Evolutionary conservation across 2,113 vertebrate species (phyloP).

Genomic region (Bubalus kerabau): DNA sequence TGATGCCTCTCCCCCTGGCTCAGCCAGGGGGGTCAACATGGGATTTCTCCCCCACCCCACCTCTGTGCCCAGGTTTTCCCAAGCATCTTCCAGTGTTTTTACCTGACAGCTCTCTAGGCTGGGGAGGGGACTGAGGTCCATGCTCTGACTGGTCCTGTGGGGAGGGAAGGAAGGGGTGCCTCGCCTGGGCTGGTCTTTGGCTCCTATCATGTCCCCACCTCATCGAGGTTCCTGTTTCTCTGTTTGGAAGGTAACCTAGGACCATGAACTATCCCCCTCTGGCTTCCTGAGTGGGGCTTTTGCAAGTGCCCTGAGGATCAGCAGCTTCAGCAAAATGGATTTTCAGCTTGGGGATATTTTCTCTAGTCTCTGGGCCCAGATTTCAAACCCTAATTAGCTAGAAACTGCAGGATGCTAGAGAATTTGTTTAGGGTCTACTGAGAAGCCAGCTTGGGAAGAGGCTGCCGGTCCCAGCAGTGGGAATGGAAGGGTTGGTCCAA

Average conservation of each 20-base stretch:
- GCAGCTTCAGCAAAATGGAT: not conserved
- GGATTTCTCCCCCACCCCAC: not conserved
- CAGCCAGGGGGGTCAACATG: not conserved
- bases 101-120: not conserved
- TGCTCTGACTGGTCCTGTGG: not conserved
- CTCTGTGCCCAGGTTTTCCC: not conserved
- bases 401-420: not conserved
- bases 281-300: not conserved
- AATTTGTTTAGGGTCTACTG: not conserved
- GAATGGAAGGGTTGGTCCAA: not conserved
- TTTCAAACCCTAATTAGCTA: not conserved
- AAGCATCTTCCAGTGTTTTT: not conserved
- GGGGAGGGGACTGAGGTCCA: not conserved
- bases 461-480: not conserved
- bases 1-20: not conserved
- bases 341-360: not conserved
- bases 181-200: not conserved
- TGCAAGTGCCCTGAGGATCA: not conserved
- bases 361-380: not conserved
- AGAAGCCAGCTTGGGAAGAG: not conserved
- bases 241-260: not conserved
- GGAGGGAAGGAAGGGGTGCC: not conserved
- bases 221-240: not conserved
- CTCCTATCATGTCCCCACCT: accelerated
- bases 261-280: not conserved